Evolutionary conservation across 2,888 invertebrate species (phyloP).

Genomic region (Drosophila macrospina): DNA sequence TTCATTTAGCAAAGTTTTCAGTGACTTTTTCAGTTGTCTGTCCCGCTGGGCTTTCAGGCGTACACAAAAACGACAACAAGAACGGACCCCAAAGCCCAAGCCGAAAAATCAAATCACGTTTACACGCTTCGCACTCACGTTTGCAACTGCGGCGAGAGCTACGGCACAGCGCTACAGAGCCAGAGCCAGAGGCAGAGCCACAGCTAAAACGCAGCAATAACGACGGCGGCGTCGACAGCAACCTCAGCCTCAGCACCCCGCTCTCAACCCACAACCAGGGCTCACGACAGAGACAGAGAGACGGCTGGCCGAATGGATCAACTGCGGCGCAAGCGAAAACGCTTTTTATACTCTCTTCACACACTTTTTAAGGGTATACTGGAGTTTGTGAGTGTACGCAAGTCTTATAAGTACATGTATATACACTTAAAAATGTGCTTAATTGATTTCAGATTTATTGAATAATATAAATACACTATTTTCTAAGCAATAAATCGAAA

Average conservation of each 20-base stretch:
- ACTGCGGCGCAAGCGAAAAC: constrained; percentile 72
- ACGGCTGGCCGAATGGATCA: constrained; percentile 41
- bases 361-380: not conserved
- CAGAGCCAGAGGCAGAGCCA: constrained; percentile 26
- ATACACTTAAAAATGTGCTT: too few species aligned
- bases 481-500: not conserved
- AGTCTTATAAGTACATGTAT: too few species aligned
- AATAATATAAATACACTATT: too few species aligned
- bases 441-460: too few species aligned
- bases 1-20: constrained; percentile 29
- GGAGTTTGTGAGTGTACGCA: not conserved
- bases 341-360: constrained; percentile 51
- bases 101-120: constrained; percentile 78
- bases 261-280: constrained; percentile 26
- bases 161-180: constrained; percentile 39
- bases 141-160: constrained; percentile 77
- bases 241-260: constrained; percentile 23
- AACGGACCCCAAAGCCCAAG: constrained; percentile 37
- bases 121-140: constrained; percentile 82
- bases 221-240: constrained; percentile 37
- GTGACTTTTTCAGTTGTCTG: constrained; percentile 27
- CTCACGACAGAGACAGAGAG: constrained; percentile 50
- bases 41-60: constrained; percentile 24
- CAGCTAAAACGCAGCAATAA: constrained; percentile 26
- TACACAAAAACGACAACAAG: constrained; percentile 13